Evolutionary conservation across 2,113 vertebrate genomes (phyloP).

Genomic region (Morone saxatilis): DNA sequence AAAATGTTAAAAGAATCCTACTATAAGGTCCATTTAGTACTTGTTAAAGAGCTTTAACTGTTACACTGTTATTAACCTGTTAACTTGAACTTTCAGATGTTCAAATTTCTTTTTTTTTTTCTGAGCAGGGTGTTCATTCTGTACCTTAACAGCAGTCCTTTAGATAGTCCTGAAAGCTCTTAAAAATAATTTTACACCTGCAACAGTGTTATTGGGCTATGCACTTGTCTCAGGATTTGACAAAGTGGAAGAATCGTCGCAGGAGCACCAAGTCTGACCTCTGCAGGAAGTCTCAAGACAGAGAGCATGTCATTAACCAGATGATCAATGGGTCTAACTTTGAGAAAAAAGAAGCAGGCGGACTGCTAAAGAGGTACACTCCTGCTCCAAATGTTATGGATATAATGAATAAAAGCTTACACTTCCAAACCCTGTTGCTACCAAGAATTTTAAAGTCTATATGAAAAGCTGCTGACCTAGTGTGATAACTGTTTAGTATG

Average conservation of each 20-base stretch:
- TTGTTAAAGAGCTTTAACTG: no score
- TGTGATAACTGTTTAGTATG: not conserved
- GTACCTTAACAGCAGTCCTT: no score
- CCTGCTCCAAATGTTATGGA: not conserved
- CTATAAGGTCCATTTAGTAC: not conserved
- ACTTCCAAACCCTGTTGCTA: not conserved
- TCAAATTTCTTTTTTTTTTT: not conserved
- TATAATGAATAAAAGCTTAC: not conserved
- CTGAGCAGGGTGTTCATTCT: not conserved
- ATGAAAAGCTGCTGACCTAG: not conserved
- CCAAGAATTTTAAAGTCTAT: not conserved
- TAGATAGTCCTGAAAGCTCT: no score
- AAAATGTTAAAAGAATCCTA: not conserved
- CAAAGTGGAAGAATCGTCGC: conserved; percentile 95
- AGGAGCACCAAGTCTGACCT: conserved; percentile 89
- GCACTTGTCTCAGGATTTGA: conserved; percentile 87
- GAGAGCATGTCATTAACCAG: conserved; percentile 89
- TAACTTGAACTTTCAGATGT: not conserved
- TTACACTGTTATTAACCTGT: no score
- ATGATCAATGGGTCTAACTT: conserved; percentile 75
- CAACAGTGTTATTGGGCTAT: not conserved
- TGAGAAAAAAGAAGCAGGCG: conserved; percentile 79
- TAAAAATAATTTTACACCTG: no score
- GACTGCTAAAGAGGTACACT: conserved; percentile 87
- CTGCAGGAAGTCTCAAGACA: conserved; percentile 90